These are phyloP conservation scores for Sylvia borin DNA, from an alignment of 2,797 vertebrate genomes.

Conservation along the genomic window DNA sequence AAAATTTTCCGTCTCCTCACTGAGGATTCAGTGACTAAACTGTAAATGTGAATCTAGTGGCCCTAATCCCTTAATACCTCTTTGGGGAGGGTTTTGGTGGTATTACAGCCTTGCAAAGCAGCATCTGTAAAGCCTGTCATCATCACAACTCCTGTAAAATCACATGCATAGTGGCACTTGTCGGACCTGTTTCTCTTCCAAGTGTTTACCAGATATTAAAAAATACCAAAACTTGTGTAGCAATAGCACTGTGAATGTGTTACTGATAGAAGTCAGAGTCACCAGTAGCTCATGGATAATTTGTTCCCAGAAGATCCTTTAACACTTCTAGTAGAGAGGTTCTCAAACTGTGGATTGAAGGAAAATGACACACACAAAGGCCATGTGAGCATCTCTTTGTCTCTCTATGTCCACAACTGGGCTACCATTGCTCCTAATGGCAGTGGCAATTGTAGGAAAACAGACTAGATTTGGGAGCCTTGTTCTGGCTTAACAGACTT, in stretches of 20 bases:
- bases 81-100: neutral
- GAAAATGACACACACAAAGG: neutral
- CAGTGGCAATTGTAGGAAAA: neutral
- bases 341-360: neutral
- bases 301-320: neutral
- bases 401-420: accelerated
- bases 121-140: neutral
- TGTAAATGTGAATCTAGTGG: neutral
- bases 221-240: neutral
- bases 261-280: neutral
- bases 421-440: neutral
- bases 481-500: neutral
- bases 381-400: accelerated
- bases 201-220: neutral
- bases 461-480: neutral
- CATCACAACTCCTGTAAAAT: neutral
- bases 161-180: neutral
- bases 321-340: neutral
- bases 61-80: neutral
- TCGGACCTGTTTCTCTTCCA: neutral
- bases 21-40: neutral
- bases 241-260: neutral
- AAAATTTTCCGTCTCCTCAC: neutral
- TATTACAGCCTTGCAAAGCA: neutral
- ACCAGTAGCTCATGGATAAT: neutral